phyloP scores from a whole-genome alignment of 2,888 invertebrate genomes.

The Zaprionus lineosus region DNA sequence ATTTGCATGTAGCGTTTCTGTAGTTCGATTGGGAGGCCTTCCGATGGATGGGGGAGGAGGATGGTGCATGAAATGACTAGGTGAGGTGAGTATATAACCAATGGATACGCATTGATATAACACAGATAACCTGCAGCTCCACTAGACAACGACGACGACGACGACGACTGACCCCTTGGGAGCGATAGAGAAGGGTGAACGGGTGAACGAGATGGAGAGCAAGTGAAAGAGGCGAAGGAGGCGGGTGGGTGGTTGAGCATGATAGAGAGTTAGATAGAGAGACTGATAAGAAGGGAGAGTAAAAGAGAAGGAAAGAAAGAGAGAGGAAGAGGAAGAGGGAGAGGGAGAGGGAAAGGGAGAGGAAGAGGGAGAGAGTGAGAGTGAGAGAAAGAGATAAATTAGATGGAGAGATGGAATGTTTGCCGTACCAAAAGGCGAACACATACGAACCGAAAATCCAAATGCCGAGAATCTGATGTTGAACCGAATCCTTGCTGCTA shows the following conservation, averaged over 20 bases:
- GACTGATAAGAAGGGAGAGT: neutral
- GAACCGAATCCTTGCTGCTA: conserved; percentile 35
- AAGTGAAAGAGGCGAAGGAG: conserved; percentile 1
- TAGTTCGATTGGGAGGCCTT: conserved; percentile 32
- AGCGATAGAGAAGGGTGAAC: conserved; percentile 40
- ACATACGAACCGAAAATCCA: conserved; percentile 41
- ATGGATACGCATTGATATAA: conserved; percentile 75
- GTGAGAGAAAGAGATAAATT: neutral
- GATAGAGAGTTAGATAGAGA: neutral
- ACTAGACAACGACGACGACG: conserved; percentile 2
- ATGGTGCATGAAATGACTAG: conserved; percentile 6
- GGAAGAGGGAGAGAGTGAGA: neutral
- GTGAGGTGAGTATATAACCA: conserved; percentile 54
- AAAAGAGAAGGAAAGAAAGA: neutral
- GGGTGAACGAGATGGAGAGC: neutral
- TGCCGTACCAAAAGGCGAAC: conserved; percentile 14
- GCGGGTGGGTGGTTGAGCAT: neutral
- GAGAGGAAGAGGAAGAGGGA: conserved; percentile 2
- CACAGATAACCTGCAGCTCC: conserved; percentile 49
- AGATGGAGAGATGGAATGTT: neutral
- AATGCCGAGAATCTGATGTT: conserved; percentile 28
- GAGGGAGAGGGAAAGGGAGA: neutral
- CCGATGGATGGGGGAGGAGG: neutral
- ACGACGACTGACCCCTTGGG: conserved; percentile 38
- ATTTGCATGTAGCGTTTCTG: conserved; percentile 45